A percentile compares a stretch with the other conserved stretches of the same genome.
phyloP scores from a whole-genome alignment of 2,113 vertebrate genomes.

The Lota lota region DNA sequence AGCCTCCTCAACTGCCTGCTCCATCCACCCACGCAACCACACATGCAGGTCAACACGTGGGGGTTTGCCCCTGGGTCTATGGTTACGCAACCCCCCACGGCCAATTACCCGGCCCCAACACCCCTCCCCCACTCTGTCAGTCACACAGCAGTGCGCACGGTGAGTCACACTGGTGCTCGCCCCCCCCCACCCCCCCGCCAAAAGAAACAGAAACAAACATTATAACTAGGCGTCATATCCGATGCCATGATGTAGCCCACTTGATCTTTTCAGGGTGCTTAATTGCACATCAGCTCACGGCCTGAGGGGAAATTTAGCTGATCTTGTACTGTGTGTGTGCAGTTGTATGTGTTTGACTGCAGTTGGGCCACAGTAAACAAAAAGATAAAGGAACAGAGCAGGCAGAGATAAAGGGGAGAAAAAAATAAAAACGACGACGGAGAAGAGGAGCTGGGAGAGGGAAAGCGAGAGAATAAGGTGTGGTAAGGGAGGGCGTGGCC shows the following conservation, averaged over 20 bases:
- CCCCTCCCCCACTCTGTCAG: constrained; percentile 21
- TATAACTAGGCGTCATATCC: constrained; percentile 16
- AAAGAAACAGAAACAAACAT: constrained; percentile 15
- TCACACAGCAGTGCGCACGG: constrained; percentile 27
- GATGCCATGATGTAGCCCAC: constrained; percentile 26
- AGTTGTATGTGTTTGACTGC: neutral
- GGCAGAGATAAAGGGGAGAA: neutral
- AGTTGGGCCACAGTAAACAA: neutral
- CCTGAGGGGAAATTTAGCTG: constrained; percentile 30
- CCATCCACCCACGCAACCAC: constrained; percentile 31
- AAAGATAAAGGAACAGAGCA: too few species aligned
- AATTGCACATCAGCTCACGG: constrained; percentile 43
- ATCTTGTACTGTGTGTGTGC: constrained; percentile 10
- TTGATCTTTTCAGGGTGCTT: constrained; percentile 43
- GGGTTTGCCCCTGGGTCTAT: constrained; percentile 33
- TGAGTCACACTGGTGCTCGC: constrained; percentile 38
- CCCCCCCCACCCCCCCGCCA: neutral
- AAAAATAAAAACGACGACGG: neutral
- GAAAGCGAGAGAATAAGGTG: neutral
- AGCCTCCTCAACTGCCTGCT: neutral
- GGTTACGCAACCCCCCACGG: too few species aligned
- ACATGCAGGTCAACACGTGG: neutral
- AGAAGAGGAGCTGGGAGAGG: neutral
- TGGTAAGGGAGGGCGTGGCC: too few species aligned
- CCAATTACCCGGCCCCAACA: neutral